A percentile compares a stretch with the other conserved stretches of the same genome.
These are phyloP conservation scores for Brotogeris chrysoptera DNA, from an alignment of 2,797 vertebrate species.

Conservation along the genomic window DNA sequence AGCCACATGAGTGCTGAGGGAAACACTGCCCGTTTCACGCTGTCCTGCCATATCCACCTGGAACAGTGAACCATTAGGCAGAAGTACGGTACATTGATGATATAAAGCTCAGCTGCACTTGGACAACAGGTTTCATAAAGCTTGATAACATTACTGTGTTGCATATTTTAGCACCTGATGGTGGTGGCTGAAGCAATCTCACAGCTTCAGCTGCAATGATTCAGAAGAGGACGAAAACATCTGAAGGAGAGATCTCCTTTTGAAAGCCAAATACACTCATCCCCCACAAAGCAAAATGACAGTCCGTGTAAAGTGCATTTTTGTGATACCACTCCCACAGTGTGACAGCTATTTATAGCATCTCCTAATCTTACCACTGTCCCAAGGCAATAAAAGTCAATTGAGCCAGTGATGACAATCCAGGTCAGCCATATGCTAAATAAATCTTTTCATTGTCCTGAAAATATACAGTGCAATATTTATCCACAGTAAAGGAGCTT, in stretches of 20 bases:
- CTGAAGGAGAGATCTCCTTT: neutral
- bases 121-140: neutral
- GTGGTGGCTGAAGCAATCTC: neutral
- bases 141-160: neutral
- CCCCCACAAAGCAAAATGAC: neutral
- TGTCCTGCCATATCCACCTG: neutral
- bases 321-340: conserved; percentile 16
- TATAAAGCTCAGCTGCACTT: neutral
- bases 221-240: neutral
- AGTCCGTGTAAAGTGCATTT: neutral
- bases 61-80: neutral
- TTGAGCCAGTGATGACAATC: conserved; percentile 22
- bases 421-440: conserved; percentile 46
- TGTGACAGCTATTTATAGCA: conserved; percentile 29
- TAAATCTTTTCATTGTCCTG: conserved; percentile 2
- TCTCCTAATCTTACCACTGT: conserved; percentile 36
- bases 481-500: neutral
- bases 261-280: neutral
- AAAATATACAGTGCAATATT: neutral
- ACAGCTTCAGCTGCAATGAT: neutral
- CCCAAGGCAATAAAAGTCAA: conserved; percentile 53
- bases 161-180: neutral
- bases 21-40: neutral
- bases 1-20: neutral
- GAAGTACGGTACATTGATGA: neutral